Evolutionary conservation across 2,797 vertebrate genomes (phyloP), one percentile per base, ranked within the genome.

Genomic region (Crenichthys baileyi): DNA sequence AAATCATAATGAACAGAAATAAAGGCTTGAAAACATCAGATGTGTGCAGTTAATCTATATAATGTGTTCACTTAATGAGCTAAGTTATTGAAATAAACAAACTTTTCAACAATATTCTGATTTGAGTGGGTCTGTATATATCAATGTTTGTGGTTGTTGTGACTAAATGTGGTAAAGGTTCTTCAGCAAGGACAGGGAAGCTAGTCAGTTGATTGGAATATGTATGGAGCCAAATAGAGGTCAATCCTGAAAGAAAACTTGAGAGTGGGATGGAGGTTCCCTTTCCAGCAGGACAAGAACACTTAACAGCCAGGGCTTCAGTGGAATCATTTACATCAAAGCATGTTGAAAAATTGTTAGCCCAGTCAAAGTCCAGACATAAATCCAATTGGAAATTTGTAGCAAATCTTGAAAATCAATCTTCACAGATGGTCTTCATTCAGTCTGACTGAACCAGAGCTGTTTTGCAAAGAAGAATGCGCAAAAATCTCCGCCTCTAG

Each of bases 141-240:
- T 31, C 12, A 18, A 31, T 12, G 26, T 31, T 31, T 18, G 9
- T 31, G 26, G 58, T 6, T 5, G n/a, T 60, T 5, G 26, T 31
- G 26, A 18, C 58, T 31, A 61, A 61, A 61, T 61, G 58, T 61
- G 58, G 58, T n/a, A 61, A 26, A 60, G 56, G 56, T 60, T 60
- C 56, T 29, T 60, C 56, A 15, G n/a, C 12, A 29, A 15, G 29
- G 26, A 61, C 58, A 61, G 58, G 26, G n/a, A 31, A 61, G 26
- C 58, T 48, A 12, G 46, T 48, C 12, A 13, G 12, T 12, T 48
- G 12, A 48, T 11, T 12, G 46, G 46, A 48, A 48, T 48, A 48
- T 48, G 9, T 9, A 48, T 48, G 46, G 11, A 12, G 46, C 11
- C 12, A 11, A 48, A 48, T 11, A 29, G n/a, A 60, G 1, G n/a